A percentile compares a stretch with the other conserved stretches of the same genome.
phyloP scores from a whole-genome alignment of 2,888 invertebrate species.

The Scrobipalpa costella region DNA sequence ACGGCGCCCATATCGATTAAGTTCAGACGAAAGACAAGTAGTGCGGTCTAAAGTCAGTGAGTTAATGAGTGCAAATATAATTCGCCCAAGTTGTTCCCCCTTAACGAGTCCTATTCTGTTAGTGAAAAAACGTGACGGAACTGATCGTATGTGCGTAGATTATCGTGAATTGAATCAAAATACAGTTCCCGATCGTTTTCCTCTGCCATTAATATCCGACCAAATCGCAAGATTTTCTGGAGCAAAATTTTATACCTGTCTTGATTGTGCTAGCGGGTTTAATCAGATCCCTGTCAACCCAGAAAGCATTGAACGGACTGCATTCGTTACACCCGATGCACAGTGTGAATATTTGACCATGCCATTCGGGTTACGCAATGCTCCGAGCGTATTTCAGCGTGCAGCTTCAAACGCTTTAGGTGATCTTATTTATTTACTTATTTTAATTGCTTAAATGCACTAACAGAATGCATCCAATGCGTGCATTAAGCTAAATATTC shows the following conservation, averaged over 20 bases:
- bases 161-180: constrained; percentile 6
- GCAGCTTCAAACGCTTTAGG: constrained; percentile 22
- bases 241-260: background rate
- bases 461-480: too few species aligned
- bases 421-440: too few species aligned
- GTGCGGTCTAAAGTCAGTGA: background rate
- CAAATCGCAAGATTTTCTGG: constrained; percentile 5
- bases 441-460: too few species aligned
- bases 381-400: constrained; percentile 22
- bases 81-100: background rate
- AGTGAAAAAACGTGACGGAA: background rate
- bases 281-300: background rate
- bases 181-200: constrained; percentile 12
- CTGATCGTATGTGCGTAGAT: constrained; percentile 1
- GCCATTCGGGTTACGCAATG: constrained; percentile 26
- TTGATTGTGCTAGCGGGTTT: constrained; percentile 19
- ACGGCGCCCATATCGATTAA: background rate
- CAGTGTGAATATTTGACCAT: constrained; percentile 25
- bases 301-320: constrained; percentile 1
- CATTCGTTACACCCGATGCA: too few species aligned
- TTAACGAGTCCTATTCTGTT: background rate
- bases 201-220: background rate
- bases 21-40: background rate
- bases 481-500: too few species aligned
- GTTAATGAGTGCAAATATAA: background rate